These are phyloP conservation scores for Notechis scutatus DNA, from an alignment of 2,113 vertebrate genomes.

Conservation along the genomic window DNA sequence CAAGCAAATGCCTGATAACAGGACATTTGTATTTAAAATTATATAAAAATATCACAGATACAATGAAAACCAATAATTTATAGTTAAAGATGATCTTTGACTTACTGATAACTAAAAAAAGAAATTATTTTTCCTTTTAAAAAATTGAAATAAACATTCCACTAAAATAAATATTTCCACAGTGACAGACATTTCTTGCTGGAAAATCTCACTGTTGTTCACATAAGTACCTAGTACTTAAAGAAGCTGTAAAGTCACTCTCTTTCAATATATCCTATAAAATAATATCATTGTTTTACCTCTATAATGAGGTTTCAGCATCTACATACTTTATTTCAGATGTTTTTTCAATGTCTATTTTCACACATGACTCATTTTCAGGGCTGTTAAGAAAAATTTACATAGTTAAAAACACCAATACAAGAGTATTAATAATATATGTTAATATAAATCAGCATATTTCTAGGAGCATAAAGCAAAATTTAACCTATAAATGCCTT, in stretches of 20 bases:
- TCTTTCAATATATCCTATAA: conserved; percentile 60
- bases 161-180: conserved; percentile 77
- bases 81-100: conserved; percentile 51
- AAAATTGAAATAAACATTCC: conserved; percentile 60
- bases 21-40: conserved; percentile 39
- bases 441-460: not conserved
- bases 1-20: conserved; percentile 49
- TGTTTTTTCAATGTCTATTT: conserved; percentile 81
- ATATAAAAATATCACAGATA: conserved; percentile 47
- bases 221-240: conserved; percentile 60
- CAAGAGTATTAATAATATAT: not conserved
- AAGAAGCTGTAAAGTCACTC: conserved; percentile 57
- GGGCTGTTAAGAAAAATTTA: conserved; percentile 76
- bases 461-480: not conserved
- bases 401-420: conserved; percentile 30
- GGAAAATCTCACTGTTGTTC: conserved; percentile 49
- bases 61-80: conserved; percentile 51
- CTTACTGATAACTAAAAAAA: conserved; percentile 54
- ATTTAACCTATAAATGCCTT: not conserved
- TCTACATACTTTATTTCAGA: conserved; percentile 72
- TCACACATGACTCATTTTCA: conserved; percentile 85
- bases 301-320: conserved; percentile 88
- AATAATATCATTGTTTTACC: conserved; percentile 56
- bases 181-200: conserved; percentile 62
- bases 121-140: conserved; percentile 65